These are phyloP conservation scores for Thera obeliscata DNA, from an alignment of 2,888 invertebrate genomes.

Conservation along the genomic window DNA sequence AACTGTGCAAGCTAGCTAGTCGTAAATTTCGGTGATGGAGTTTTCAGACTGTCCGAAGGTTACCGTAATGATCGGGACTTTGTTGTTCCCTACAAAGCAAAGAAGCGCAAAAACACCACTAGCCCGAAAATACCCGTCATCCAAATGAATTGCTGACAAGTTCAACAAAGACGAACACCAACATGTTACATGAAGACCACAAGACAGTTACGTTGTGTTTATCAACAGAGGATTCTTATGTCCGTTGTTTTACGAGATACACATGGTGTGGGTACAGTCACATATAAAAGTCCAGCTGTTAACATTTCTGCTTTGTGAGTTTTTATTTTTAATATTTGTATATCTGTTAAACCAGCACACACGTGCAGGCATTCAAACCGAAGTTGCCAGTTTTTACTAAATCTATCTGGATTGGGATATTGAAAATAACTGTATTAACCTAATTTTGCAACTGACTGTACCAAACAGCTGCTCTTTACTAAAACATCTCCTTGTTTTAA, in stretches of 20 bases:
- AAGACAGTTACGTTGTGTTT: conserved; percentile 20
- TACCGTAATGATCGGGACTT: too few relatives aligned
- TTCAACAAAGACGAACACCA: not conserved
- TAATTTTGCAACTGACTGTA: not conserved
- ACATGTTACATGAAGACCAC: not conserved
- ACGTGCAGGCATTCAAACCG: too few relatives aligned
- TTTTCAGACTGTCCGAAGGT: too few relatives aligned
- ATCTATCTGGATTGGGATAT: too few relatives aligned
- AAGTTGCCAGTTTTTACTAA: too few relatives aligned
- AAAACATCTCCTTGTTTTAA: conserved; percentile 26
- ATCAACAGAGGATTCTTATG: conserved; percentile 28
- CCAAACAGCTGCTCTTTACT: conserved; percentile 29
- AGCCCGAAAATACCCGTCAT: too few relatives aligned
- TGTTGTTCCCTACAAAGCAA: not conserved
- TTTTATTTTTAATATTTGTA: not conserved
- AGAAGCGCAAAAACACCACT: not conserved
- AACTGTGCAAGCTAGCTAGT: too few relatives aligned
- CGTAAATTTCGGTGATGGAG: too few relatives aligned
- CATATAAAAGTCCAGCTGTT: not conserved
- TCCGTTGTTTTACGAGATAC: conserved; percentile 34
- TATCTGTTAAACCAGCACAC: not conserved
- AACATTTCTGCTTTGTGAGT: not conserved
- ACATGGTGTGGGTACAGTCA: conserved; percentile 18
- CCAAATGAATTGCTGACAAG: not conserved
- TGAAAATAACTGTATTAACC: not conserved